Base-by-base conservation (phyloP, 1,140 invertebrate genomes). In the Branchinecta lynchi region DNA sequence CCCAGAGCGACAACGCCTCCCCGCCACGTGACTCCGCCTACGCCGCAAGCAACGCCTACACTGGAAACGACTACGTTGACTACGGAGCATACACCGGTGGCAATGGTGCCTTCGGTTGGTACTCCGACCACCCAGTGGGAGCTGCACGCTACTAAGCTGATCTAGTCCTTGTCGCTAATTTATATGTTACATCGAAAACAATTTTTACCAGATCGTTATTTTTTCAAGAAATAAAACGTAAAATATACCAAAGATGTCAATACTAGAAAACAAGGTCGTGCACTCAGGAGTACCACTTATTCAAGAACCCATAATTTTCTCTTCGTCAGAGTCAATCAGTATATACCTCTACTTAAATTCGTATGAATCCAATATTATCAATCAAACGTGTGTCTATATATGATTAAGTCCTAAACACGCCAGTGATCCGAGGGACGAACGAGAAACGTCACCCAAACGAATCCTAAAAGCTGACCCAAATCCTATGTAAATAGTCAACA, bases 31-130 rank as follows among this genome's bases (percentile, higher is more conserved):
- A 71, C 17, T n/a, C 68, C 51, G 69, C 71, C 45, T 65, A 70
- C 43, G 68, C 51, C 7, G 60, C 66, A 17, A 66, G 32, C 66
- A 21, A 72, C 21, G 69, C 46, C 9, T 45, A 71, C 12, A 70
- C 43, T 0, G 71, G 69, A 21, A 73, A 70, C 21, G 72, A 73
- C 69, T 71, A 70, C 45, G 73, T 72, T n/a, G 74, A 76, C 66
- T 72, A 76, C 66, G 76, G 76, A 45, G 76, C 75, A 9, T 75
- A 76, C 73, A 76, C 75, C 20, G 76, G 76, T 9, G 74, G 74
- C n/a, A 68, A 75, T 65, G 76, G 76, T 2, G 76, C 75, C 65
- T 77, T 76, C 69, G 75, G 76, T 9, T 76, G 76, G 76, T 76
- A 76, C 71, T 70, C 76, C 15, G 76, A 77, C 43, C 74, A 77